Evolutionary conservation across 2,113 vertebrate genomes (phyloP), one percentile per base, ranked within the genome.

Genomic region (Antigone vipio): DNA sequence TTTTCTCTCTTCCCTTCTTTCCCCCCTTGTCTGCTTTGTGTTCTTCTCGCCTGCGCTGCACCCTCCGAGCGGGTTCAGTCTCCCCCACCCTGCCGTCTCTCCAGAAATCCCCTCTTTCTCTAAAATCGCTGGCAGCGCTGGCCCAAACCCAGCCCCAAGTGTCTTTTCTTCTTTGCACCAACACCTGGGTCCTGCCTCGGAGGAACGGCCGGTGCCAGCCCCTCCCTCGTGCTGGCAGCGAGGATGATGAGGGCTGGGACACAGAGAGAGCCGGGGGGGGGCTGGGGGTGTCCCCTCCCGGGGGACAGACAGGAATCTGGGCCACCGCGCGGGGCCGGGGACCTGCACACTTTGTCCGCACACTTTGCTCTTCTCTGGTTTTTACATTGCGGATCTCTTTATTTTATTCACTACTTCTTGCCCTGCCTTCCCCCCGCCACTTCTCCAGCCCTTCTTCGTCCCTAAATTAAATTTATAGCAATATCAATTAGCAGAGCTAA

Each of bases 401-500:
- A 5, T 52, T 92, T 71, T 69, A n/a, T 76, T 87, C 67, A 47
- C 38, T 11, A 23, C 69, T 59, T 71, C 76, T 56, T 24, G 19
- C 34, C 44, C 81, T 17, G 6, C 20, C 20, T 6, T 17, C 30
- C 35, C 16, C 32, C 49, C 12, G 12, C 24, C 19, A 6, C 34
- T 52, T 27, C 47, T 42, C 75, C 79, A 88, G 87, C 89, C 29
- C 40, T 88, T 44, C 77, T 87, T 90, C 47, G n/a, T 89, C 86
- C 84, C 92, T 95, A 59, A 95, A 87, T 88, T 89, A 97, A 97
- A 94, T 94, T 94, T 92, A 81, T 79, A 97, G 94, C 91, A 92
- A 55, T 94, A 92, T 78, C 32, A 95, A 96, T 94, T 93, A 96
- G 89, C 89, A 92, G 71, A 87, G 91, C 97, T 97, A 89, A 96